Percentiles rank a stretch among this genome's conserved stretches.
These are phyloP conservation scores for Microctonus aethiopoides DNA, from an alignment of 2,888 invertebrate genomes.

Conservation along the genomic window DNA sequence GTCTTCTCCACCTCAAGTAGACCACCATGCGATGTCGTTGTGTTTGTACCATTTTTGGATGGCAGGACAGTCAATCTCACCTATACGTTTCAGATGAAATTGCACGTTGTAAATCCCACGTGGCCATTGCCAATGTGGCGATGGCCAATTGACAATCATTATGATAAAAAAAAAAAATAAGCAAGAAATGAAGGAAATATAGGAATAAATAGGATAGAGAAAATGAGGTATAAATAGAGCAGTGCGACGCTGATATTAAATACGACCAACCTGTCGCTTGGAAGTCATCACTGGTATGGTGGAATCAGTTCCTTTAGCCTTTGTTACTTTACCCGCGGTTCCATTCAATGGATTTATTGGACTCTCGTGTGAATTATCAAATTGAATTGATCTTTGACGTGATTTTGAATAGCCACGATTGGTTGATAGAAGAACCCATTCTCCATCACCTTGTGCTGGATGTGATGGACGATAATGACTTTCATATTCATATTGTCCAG, in stretches of 20 bases:
- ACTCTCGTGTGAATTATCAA: conserved; percentile 51
- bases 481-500: conserved; percentile 68
- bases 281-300: conserved; percentile 60
- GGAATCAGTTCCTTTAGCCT: conserved; percentile 35
- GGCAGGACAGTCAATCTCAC: conserved; percentile 81
- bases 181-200: conserved; percentile 16
- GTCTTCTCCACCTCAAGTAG: conserved; percentile 80
- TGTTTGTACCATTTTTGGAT: conserved; percentile 72
- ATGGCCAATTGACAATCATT: conserved; percentile 21
- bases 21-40: conserved; percentile 78
- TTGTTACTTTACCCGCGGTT: conserved; percentile 11
- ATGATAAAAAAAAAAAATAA: conserved; percentile 21
- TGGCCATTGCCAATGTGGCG: conserved; percentile 29
- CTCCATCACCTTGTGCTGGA: conserved; percentile 77
- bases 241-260: conserved; percentile 37
- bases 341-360: conserved; percentile 26
- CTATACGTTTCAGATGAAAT: conserved; percentile 68
- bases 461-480: conserved; percentile 70
- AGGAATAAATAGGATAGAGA: conserved; percentile 9
- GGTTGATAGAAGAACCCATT: conserved; percentile 82
- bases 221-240: neutral
- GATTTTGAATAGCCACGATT: conserved; percentile 76
- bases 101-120: conserved; percentile 22
- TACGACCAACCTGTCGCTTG: conserved; percentile 63
- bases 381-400: conserved; percentile 65